Evolutionary conservation across 2,113 vertebrate genomes (phyloP).

Genomic region (Hirundichthys speculiger): DNA sequence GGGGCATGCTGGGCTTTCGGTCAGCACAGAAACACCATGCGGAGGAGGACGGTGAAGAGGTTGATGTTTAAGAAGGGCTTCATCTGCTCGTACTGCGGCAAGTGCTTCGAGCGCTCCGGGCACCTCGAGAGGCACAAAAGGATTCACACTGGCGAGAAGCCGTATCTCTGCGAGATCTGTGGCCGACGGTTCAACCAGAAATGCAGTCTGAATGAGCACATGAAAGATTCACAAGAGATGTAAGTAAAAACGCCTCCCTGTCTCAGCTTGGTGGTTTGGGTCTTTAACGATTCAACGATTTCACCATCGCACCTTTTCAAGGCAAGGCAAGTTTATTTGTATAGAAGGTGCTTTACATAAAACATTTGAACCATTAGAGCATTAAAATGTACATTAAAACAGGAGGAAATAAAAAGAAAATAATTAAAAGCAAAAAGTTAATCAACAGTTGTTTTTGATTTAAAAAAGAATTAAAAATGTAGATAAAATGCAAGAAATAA

Average conservation of each 20-base stretch:
- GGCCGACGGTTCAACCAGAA: constrained; percentile 74
- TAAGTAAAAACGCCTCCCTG: constrained; percentile 21
- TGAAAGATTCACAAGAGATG: constrained; percentile 70
- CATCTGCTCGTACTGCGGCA: constrained; percentile 69
- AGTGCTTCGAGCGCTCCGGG: constrained; percentile 60
- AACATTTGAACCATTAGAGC: too few relatives aligned
- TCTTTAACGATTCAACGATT: too few relatives aligned
- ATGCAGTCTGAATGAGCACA: constrained; percentile 74
- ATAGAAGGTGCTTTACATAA: too few relatives aligned
- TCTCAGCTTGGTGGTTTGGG: neutral
- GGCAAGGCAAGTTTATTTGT: too few relatives aligned
- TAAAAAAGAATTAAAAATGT: too few relatives aligned
- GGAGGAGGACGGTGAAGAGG: constrained; percentile 62
- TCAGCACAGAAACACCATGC: constrained; percentile 26
- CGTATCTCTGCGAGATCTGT: constrained; percentile 69
- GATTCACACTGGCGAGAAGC: constrained; percentile 76
- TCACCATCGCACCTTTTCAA: too few relatives aligned
- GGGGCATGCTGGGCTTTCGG: constrained; percentile 27
- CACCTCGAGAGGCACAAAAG: constrained; percentile 72
- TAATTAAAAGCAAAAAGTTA: too few relatives aligned
- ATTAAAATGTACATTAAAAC: too few relatives aligned
- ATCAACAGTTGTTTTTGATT: too few relatives aligned
- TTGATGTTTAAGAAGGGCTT: constrained; percentile 64
- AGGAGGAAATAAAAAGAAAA: too few relatives aligned
- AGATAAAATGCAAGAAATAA: too few relatives aligned